Evolutionary conservation across 2,888 invertebrate genomes (phyloP), one percentile per base, ranked within the genome.

Genomic region (Chloroclystis v-ata): DNA sequence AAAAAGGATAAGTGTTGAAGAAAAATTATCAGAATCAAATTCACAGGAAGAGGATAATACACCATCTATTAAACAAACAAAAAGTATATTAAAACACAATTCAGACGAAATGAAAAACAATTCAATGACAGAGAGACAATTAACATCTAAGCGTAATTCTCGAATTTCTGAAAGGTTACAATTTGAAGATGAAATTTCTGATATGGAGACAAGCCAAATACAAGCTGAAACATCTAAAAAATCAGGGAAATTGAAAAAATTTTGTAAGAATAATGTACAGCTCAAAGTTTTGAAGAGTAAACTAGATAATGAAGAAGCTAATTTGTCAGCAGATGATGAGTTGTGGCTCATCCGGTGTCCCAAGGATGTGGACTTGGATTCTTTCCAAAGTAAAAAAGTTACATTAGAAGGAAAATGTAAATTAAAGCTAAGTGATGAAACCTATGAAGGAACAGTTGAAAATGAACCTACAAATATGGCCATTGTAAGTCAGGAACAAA

Each of bases 321-420:
- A 54, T 10, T 53, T 79, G 16, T 67, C 70, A 5, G 49, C 57
- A 25, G 67, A 80, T 59, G 82, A 84, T 57, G 82, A 83, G 26
- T 51, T 82, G 38, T 84, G 80, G 79, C 53, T 80, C 28, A 11
- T 84, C 1, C 74, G 67, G 52, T 77, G 78, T 51, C 82, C 84
- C 1, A 63, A 61, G 52, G 75, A 75, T 28, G 50, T 83, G 20
- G 60, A 73, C 40, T 47, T 75, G 4, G 49, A 54, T 14, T 60
- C 63, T 46, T 72, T 83, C 14, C 54, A 60, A 42, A 61, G 61
- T 43, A 61, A 54, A 11, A 62, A 63, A 28, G 48, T 83, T 16
- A 58, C 61, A 25, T 47, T 78, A 28, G 69, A 75, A 26, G 65
- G 50, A 6, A 82, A 77, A 63, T 65, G 66, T 43, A 85, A 83